Evolutionary conservation across 2,797 vertebrate genomes (phyloP).

Genomic region (Crenichthys baileyi): DNA sequence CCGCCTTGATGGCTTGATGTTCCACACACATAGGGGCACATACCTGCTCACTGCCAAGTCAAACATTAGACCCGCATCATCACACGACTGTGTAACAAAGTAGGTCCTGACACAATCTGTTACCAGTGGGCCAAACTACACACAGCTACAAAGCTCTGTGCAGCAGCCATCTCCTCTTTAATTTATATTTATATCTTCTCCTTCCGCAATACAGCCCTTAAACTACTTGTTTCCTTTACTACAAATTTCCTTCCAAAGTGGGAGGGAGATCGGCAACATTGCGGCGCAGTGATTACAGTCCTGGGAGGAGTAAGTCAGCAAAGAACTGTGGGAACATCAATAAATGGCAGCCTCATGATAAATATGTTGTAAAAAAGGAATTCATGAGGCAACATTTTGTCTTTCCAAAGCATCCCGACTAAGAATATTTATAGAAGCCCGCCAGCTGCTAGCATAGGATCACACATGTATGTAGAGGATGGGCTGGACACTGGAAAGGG

Average conservation of each 20-base stretch:
- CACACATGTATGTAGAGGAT: constrained; percentile 58
- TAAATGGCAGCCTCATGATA: not conserved
- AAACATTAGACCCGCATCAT: constrained; percentile 20
- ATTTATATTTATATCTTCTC: not conserved
- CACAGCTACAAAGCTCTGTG: not conserved
- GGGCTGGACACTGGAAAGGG: constrained; percentile 67
- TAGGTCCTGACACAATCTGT: constrained; percentile 51
- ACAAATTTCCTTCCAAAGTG: not conserved
- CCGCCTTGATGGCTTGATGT: not conserved
- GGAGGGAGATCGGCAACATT: not conserved
- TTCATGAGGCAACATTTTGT: constrained; percentile 9
- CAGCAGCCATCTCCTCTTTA: not conserved
- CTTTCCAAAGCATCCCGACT: constrained; percentile 27
- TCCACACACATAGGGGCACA: constrained; percentile 11
- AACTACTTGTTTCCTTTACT: constrained; percentile 2
- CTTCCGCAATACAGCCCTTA: not conserved
- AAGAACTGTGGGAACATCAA: not conserved
- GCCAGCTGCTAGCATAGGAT: constrained; percentile 63
- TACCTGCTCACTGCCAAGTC: not conserved
- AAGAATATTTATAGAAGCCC: constrained; percentile 56
- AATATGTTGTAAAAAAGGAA: not conserved
- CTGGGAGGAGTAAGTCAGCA: not conserved
- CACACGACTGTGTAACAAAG: constrained; percentile 31
- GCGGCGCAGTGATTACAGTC: not conserved
- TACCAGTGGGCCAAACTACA: constrained; percentile 27